Conservation (phyloP, 1,140 invertebrate species). For the Neuroterus valhalla region DNA sequence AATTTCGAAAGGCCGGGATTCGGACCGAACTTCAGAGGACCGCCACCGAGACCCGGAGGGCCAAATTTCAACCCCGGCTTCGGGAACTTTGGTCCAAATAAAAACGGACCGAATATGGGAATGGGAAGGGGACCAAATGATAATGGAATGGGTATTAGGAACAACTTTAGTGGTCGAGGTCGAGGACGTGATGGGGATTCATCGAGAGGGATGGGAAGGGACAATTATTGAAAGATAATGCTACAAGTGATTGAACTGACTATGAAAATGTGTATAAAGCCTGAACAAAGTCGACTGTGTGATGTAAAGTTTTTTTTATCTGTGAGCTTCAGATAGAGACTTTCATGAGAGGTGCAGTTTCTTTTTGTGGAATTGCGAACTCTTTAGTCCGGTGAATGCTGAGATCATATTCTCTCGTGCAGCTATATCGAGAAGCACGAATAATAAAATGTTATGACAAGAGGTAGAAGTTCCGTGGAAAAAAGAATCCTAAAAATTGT, state of each 20-base stretch:
- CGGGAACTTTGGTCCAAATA: constrained; percentile 60
- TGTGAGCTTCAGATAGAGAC: constrained; percentile 1
- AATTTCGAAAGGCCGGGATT: constrained; percentile 67
- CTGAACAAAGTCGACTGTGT: background rate
- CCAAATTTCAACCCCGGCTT: constrained; percentile 44
- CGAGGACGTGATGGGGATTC: constrained; percentile 66
- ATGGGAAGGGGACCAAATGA: constrained; percentile 61
- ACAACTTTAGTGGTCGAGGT: constrained; percentile 64
- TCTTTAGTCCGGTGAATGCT: background rate
- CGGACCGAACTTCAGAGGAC: constrained; percentile 63
- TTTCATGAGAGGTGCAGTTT: background rate
- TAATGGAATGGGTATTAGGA: constrained; percentile 57
- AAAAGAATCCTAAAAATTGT: background rate
- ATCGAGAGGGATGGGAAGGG: constrained; percentile 62
- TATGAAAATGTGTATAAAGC: background rate
- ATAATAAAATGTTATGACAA: background rate
- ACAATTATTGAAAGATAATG: constrained; percentile 61
- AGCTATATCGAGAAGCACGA: background rate
- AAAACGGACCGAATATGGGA: constrained; percentile 61
- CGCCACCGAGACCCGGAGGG: constrained; percentile 24
- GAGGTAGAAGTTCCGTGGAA: background rate
- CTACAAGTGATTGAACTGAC: background rate
- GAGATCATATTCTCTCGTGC: background rate
- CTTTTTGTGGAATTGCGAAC: constrained; percentile 26
- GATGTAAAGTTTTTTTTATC: constrained; percentile 7